phyloP scores from a whole-genome alignment of 2,113 vertebrate genomes.

The Hypomesus transpacificus region DNA sequence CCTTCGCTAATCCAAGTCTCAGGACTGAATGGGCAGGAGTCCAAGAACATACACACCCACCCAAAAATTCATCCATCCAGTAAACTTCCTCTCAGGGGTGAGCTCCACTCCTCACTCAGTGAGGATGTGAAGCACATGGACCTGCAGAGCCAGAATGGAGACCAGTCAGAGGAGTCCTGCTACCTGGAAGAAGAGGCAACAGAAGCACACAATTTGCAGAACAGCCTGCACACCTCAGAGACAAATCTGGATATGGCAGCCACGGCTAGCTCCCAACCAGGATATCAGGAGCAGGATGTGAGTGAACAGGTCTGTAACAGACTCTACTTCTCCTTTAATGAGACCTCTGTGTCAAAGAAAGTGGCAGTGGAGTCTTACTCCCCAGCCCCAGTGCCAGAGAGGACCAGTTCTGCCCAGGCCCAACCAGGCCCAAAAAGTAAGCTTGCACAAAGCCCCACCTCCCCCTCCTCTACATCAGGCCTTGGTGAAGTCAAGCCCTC shows the following conservation, averaged over 20 bases:
- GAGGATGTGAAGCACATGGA: slow-evolving; percentile 25
- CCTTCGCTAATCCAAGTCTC: slow-evolving; percentile 54
- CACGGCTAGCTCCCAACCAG: not conserved
- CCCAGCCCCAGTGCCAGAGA: slow-evolving; percentile 32
- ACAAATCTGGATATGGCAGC: slow-evolving; percentile 19
- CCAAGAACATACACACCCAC: not conserved
- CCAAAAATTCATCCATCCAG: slow-evolving; percentile 12
- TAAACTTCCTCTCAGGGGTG: slow-evolving; percentile 17
- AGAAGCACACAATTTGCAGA: slow-evolving; percentile 9
- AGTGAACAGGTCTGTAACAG: slow-evolving; percentile 32
- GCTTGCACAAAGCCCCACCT: slow-evolving; percentile 58
- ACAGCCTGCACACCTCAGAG: slow-evolving; percentile 33
- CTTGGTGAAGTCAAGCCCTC: slow-evolving; percentile 55
- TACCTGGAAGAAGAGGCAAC: slow-evolving; percentile 27
- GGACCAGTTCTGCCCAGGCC: slow-evolving; percentile 16
- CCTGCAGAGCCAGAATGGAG: not conserved
- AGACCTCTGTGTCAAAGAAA: slow-evolving; percentile 29
- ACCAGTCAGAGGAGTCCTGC: slow-evolving; percentile 13
- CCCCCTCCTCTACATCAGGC: slow-evolving; percentile 47
- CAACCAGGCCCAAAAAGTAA: slow-evolving; percentile 59
- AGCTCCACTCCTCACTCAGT: not conserved
- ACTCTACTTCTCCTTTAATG: slow-evolving; percentile 26
- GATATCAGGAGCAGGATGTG: slow-evolving; percentile 17
- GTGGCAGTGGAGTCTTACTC: slow-evolving; percentile 34
- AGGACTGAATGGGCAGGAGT: slow-evolving; percentile 10